Evolutionary conservation across 1,140 invertebrate genomes (phyloP).

Genomic region (Homalodisca vitripennis): DNA sequence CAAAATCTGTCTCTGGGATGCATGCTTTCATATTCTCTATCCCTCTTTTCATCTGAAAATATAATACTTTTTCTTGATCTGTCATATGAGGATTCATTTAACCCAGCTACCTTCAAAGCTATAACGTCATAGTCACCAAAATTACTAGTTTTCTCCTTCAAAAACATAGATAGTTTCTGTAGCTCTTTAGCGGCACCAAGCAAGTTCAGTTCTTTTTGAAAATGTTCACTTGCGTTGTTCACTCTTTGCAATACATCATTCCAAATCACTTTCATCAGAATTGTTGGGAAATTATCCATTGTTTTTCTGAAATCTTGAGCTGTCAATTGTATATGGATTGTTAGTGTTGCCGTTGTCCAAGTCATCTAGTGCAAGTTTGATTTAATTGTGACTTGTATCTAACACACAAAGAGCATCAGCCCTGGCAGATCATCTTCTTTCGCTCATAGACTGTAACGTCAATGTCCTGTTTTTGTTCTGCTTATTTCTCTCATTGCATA

Average conservation of each 20-base stretch:
- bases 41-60: neutral
- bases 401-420: no score
- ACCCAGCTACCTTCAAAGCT: neutral
- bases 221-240: neutral
- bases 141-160: constrained; percentile 3
- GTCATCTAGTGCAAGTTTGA: neutral
- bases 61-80: neutral
- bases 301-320: neutral
- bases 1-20: constrained; percentile 5
- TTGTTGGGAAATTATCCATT: constrained; percentile 1
- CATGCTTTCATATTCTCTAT: neutral
- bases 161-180: neutral
- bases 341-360: neutral
- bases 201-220: constrained; percentile 6
- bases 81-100: neutral
- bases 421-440: no score
- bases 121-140: neutral
- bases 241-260: constrained; percentile 15
- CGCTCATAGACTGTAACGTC: no score
- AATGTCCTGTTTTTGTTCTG: no score
- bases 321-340: neutral
- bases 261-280: constrained; percentile 7
- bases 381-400: no score
- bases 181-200: constrained; percentile 1
- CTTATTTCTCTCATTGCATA: no score